Percentiles rank a stretch among this genome's conserved stretches.
These are phyloP conservation scores for Agriopis leucophaearia DNA, from an alignment of 2,888 invertebrate species.

Conservation along the genomic window DNA sequence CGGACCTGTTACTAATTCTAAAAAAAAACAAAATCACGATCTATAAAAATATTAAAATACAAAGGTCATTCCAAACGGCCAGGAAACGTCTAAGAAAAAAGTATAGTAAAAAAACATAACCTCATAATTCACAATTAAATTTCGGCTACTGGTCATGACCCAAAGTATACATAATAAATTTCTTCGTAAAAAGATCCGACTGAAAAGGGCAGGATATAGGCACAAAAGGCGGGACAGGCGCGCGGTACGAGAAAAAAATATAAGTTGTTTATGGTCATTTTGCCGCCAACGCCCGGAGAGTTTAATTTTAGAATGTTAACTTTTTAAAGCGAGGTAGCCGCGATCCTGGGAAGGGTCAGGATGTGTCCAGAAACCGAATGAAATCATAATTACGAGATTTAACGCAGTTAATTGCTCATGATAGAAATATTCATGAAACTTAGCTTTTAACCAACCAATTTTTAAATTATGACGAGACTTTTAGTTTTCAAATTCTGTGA, in stretches of 20 bases:
- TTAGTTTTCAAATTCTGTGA: too few relatives aligned
- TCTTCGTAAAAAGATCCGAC: conserved; percentile 82
- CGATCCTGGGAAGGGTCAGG: conserved; percentile 39
- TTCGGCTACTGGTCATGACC: conserved; percentile 84
- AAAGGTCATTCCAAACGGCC: conserved; percentile 77
- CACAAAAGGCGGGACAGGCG: conserved; percentile 76
- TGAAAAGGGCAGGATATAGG: conserved; percentile 83
- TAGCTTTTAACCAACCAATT: not conserved
- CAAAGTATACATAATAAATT: conserved; percentile 84
- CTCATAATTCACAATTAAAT: conserved; percentile 86
- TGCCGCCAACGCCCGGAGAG: conserved; percentile 79
- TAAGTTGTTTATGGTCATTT: conserved; percentile 82
- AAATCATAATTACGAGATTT: conserved; percentile 26
- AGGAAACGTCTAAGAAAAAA: conserved; percentile 70
- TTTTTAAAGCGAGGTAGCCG: conserved; percentile 54
- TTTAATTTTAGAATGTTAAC: conserved; percentile 79
- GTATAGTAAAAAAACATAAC: conserved; percentile 57
- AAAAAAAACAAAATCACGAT: conserved; percentile 48
- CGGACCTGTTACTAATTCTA: conserved; percentile 65
- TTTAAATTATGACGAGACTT: too few relatives aligned
- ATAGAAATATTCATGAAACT: not conserved
- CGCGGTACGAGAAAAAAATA: conserved; percentile 70
- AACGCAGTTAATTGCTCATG: conserved; percentile 17
- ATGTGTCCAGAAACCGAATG: conserved; percentile 44
- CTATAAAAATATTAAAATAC: conserved; percentile 64